phyloP scores from a whole-genome alignment of 64 coral and sea anemone species.

The Catalaphyllia jardinei region DNA sequence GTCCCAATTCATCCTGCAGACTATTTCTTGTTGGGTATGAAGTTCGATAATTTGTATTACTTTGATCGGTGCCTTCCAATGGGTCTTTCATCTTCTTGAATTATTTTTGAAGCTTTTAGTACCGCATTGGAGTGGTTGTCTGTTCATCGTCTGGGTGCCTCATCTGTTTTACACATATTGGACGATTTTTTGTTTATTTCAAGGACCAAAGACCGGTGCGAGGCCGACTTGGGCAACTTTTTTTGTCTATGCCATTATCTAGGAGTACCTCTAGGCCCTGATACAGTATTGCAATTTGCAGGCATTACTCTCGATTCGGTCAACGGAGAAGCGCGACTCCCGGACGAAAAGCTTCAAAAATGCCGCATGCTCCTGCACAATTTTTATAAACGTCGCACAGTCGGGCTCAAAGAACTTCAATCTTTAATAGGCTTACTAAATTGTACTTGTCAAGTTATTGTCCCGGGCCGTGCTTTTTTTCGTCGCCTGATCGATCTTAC shows the following conservation, averaged over 20 bases:
- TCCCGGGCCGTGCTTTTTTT: conserved; percentile 36
- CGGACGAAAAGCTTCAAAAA: conserved; percentile 10
- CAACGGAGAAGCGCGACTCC: not conserved
- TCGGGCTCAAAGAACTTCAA: conserved; percentile 26
- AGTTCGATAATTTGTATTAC: conserved; percentile 23
- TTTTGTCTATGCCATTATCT: not conserved
- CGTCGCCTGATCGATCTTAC: conserved; percentile 42
- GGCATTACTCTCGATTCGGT: conserved; percentile 18
- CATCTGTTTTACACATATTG: not conserved
- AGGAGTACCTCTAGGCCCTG: conserved; percentile 15
- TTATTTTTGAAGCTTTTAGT: conserved; percentile 21
- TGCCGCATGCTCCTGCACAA: not conserved
- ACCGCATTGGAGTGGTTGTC: conserved; percentile 15
- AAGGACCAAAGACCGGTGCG: not conserved
- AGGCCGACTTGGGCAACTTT: not conserved
- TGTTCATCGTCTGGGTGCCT: not conserved
- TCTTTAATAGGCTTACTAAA: conserved; percentile 36
- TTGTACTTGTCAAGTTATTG: conserved; percentile 23
- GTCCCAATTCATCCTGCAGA: conserved; percentile 52
- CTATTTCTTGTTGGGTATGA: conserved; percentile 6
- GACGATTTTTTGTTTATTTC: conserved; percentile 20
- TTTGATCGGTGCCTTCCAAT: conserved; percentile 28
- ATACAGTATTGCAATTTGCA: conserved; percentile 2
- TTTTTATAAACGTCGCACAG: not conserved
- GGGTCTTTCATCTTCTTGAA: conserved; percentile 37